Evolutionary conservation across 2,888 invertebrate genomes (phyloP).

Genomic region (Odontomyia ornata): DNA sequence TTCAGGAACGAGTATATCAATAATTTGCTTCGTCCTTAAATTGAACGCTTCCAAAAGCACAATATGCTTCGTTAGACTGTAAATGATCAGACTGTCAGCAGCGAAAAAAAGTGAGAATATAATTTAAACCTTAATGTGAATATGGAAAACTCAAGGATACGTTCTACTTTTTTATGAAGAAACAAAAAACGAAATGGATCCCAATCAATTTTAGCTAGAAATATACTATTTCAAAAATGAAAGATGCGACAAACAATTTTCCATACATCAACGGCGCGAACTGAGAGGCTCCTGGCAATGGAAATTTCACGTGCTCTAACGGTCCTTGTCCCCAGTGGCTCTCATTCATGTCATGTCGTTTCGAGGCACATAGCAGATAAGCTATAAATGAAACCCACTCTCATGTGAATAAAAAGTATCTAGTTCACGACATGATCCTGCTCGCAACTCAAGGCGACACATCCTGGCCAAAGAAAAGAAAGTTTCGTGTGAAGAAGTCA

Average conservation of each 20-base stretch:
- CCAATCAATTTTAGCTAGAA: not conserved
- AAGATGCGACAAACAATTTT: not conserved
- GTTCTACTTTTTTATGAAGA: too few species aligned
- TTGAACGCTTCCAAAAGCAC: too few species aligned
- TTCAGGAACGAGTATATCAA: too few species aligned
- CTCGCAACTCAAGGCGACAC: not conserved
- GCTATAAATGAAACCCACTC: constrained; percentile 3
- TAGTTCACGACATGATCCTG: not conserved
- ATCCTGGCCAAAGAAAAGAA: not conserved
- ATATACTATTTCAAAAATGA: not conserved
- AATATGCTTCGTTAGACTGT: too few species aligned
- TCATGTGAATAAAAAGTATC: not conserved
- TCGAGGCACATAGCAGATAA: not conserved
- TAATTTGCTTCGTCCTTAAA: too few species aligned
- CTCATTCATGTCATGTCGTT: not conserved
- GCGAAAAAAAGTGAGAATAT: too few species aligned
- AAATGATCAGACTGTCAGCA: too few species aligned
- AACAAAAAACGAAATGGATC: too few species aligned
- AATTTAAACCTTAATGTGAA: too few species aligned
- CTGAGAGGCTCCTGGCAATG: too few species aligned
- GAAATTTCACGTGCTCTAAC: not conserved
- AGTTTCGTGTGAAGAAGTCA: not conserved
- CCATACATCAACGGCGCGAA: too few species aligned
- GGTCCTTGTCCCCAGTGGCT: constrained; percentile 4
- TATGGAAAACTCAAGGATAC: too few species aligned